These are phyloP conservation scores for Bombus affinis DNA, from an alignment of 1,140 invertebrate genomes.

Conservation along the genomic window DNA sequence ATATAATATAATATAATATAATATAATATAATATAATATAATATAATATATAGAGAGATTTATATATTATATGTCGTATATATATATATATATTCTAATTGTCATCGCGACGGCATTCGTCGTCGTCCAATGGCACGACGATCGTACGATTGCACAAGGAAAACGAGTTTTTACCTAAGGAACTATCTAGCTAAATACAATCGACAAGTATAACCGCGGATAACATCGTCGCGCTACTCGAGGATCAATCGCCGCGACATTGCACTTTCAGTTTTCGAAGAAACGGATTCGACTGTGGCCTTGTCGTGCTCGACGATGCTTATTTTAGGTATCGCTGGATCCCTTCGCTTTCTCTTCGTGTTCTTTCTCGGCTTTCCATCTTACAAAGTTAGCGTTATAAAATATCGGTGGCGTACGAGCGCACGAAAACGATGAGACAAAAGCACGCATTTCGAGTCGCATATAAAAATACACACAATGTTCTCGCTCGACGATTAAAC, in stretches of 20 bases:
- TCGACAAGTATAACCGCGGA: conserved; percentile 40
- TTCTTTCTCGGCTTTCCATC: not conserved
- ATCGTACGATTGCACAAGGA: conserved; percentile 54
- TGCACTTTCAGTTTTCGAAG: conserved; percentile 23
- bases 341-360: not conserved
- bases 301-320: not conserved
- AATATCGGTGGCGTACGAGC: conserved; percentile 45
- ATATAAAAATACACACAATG: conserved; percentile 54
- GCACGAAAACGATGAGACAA: conserved; percentile 37
- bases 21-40: not conserved
- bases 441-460: conserved; percentile 23
- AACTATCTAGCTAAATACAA: conserved; percentile 52
- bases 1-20: not conserved
- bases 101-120: conserved; percentile 30
- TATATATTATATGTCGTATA: conserved; percentile 19
- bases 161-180: conserved; percentile 28
- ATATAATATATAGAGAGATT: conserved; percentile 13
- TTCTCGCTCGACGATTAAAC: conserved; percentile 31
- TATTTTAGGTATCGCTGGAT: not conserved
- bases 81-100: conserved; percentile 23
- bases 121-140: conserved; percentile 28
- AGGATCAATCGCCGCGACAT: conserved; percentile 58
- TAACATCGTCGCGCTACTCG: conserved; percentile 12
- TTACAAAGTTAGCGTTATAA: conserved; percentile 44
- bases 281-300: not conserved